These are phyloP conservation scores for Scaptomyza polygonia DNA, from an alignment of 2,888 invertebrate genomes.

Conservation along the genomic window DNA sequence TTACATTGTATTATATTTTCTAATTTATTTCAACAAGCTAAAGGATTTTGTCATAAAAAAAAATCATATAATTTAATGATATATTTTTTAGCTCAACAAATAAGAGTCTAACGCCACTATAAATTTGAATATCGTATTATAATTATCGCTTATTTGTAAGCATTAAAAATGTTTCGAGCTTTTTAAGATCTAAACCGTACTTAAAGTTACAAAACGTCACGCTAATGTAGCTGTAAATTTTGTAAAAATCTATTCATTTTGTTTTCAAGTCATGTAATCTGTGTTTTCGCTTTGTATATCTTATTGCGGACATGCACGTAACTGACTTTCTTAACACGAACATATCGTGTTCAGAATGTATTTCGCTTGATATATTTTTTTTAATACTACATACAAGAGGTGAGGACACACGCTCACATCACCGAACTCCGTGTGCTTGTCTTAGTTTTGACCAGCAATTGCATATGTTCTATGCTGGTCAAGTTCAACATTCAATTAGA, in stretches of 20 bases:
- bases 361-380: background rate
- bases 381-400: background rate
- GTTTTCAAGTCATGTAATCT: background rate
- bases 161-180: too few species aligned
- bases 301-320: background rate
- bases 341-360: slow-evolving; percentile 2
- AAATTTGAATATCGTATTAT: too few species aligned
- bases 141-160: too few species aligned
- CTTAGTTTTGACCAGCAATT: slow-evolving; percentile 14
- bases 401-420: slow-evolving; percentile 7
- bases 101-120: too few species aligned
- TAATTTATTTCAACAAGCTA: too few species aligned
- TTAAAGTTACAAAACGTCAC: background rate
- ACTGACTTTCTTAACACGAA: background rate
- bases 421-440: slow-evolving; percentile 1
- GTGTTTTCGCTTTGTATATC: background rate
- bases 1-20: too few species aligned
- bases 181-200: background rate
- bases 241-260: background rate
- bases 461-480: slow-evolving; percentile 61
- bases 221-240: background rate
- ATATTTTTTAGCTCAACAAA: too few species aligned
- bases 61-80: too few species aligned
- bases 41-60: too few species aligned
- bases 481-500: slow-evolving; percentile 80